Evolutionary conservation across 2,797 vertebrate species (phyloP).

Genomic region (Schizopygopsis pylzovi): DNA sequence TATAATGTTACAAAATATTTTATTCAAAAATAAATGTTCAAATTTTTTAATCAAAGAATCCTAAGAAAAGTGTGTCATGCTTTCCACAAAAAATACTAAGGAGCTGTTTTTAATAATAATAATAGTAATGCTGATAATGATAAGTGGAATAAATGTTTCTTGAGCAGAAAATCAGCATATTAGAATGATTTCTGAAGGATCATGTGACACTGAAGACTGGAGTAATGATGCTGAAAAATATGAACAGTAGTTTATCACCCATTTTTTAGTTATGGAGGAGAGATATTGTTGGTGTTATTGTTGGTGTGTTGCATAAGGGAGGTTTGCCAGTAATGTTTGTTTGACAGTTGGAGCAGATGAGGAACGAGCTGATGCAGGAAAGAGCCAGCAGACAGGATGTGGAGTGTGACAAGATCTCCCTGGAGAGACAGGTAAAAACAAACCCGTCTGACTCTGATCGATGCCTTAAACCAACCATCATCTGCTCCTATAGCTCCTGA

Average conservation of each 20-base stretch:
- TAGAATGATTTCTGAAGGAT: background rate
- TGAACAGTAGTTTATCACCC: background rate
- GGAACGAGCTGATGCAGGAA: conserved; percentile 94
- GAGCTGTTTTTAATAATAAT: background rate
- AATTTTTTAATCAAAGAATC: background rate
- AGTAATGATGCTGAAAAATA: background rate
- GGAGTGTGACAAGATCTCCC: conserved; percentile 96
- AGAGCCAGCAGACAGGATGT: conserved; percentile 91
- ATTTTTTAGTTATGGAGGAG: background rate
- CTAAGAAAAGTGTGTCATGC: background rate
- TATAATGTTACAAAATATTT: background rate
- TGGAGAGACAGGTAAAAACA: conserved; percentile 94
- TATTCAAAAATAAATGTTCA: background rate
- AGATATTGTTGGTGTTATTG: background rate
- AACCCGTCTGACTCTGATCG: conserved; percentile 18
- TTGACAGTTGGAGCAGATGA: conserved; percentile 95
- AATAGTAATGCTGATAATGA: background rate
- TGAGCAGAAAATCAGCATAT: background rate
- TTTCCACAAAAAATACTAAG: background rate
- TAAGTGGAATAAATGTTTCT: background rate
- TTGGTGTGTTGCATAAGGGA: background rate
- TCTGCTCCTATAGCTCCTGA: conserved; percentile 26
- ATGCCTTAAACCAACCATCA: conserved; percentile 44
- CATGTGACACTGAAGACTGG: background rate
- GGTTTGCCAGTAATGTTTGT: conserved; percentile 52